Evolutionary conservation across 2,797 vertebrate genomes (phyloP), one percentile per base, ranked within the genome.

Genomic region (Coracias cyanogaster): DNA sequence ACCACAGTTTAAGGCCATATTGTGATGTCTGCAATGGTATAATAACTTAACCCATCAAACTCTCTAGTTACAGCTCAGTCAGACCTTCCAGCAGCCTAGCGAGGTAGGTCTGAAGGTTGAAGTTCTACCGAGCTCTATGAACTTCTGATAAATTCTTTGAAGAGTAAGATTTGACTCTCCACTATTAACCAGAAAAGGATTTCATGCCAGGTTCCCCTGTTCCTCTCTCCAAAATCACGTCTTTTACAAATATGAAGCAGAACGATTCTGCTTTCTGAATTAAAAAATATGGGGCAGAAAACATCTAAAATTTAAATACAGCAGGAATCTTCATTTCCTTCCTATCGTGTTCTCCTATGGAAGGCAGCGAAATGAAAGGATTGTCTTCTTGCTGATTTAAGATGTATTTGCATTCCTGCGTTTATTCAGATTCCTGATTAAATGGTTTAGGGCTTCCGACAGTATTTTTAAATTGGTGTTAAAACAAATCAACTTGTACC

Each of bases 401-500:
- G 86, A 64, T 62, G 7, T 49, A 48, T 29, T 41, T 58, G n/a
- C 35, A 78, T 88, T 74, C 61, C 52, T n/a, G 2, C 3, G 19
- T 65, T 90, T 79, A 84, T 26, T 72, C 55, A 22, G 20, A 52
- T 84, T 82, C 22, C 45, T 60, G 28, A 62, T 79, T 43, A 43
- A 43, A 43, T 14, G 29, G 7, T 73, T 89, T 37, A 78, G 71
- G 31, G 55, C 57, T 39, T 67, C 52, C 65, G 54, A 69, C 2
- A 51, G 73, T 31, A 90, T 41, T 65, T 96, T 89, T 71, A 86
- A 94, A 91, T 4, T 66, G 39, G 6, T 92, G 43, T 82, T 91
- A 86, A 97, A 94, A 93, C 58, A 97, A 97, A 94, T 80, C 85
- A 96, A 95, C n/a, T 82, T 90, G 93, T 98, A 98, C 98, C 98